Conservation (phyloP, 2,888 invertebrate genomes). For the Lepetodrilus schrolli region DNA sequence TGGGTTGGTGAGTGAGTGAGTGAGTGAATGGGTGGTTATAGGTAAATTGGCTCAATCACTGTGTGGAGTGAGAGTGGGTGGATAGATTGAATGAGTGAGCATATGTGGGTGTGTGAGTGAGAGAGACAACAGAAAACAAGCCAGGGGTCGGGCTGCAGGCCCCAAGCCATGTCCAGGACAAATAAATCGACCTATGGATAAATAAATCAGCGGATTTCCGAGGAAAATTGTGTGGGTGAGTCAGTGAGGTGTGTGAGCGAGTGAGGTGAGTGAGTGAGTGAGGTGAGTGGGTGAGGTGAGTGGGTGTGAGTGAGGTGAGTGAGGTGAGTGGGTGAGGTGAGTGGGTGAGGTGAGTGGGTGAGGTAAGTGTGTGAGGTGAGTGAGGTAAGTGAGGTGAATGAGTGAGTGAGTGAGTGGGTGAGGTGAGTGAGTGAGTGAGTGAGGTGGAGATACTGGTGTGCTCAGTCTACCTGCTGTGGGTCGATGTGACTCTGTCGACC, state of each 20-base stretch:
- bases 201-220: no score
- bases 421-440: background rate
- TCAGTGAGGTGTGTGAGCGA: no score
- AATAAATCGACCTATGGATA: no score
- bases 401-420: background rate
- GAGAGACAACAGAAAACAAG: no score
- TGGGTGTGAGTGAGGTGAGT: background rate
- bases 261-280: slow-evolving; percentile 1
- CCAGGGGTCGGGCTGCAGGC: no score
- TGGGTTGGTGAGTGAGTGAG: background rate
- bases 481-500: slow-evolving; percentile 61
- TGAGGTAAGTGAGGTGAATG: no score
- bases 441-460: background rate
- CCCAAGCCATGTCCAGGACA: no score
- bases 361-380: background rate
- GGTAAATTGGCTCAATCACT: no score
- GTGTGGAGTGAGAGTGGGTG: no score
- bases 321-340: background rate
- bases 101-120: background rate
- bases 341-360: background rate
- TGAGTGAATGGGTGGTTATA: background rate
- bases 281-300: background rate
- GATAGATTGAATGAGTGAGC: background rate
- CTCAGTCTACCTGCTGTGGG: slow-evolving; percentile 54
- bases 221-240: background rate